Base-by-base conservation (phyloP, 2,888 invertebrate genomes). In the Drosophila rubida region DNA sequence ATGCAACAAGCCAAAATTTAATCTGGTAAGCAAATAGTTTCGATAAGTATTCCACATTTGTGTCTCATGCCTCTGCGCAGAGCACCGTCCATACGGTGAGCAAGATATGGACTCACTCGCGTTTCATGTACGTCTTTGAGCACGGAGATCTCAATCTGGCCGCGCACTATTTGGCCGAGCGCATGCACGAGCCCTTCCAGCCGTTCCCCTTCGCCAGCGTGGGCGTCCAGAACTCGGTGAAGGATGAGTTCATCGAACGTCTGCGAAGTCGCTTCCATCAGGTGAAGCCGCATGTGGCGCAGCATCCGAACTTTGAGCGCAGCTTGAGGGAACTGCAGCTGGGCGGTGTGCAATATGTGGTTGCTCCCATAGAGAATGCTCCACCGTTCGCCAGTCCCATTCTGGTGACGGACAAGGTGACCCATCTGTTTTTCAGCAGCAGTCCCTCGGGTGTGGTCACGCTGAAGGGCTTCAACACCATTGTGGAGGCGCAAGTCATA, bases 131-230 rank as follows among this genome's bases (percentile, higher is more conserved):
- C 44, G 78, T 92, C 3, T 87, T 90, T 51, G 79, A 78, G 48
- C 65, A 82, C 0, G 88, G 88, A 0, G 92, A 92, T 61, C 51
- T 91, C 5, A 83, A 89, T 46, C 83, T 90, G 7, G 90, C 91
- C 0, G 72, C 89, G 0, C 80, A 90, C 48, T 69, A 77, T 30
- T 51, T 92, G 35, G 81, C 75, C 0, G 80, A 89, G 37, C 78
- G 87, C 0, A 68, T 91, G 63, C 84, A 89, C 4, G 76, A 83
- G 5, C 90, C 91, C 1, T 80, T 86, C 14, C 59, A 71, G 1
- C 42, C 62, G 0, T 76, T 83, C 44, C 80, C 84, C 0, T 75
- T 91, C 30, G 84, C 83, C 55, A 75, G 82, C 4, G 85, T 90
- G 16, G 82, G 89, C 0, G 90, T 92, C 0, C 90, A 92, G 3